A percentile compares a stretch with the other conserved stretches of the same genome.
Conservation (phyloP, 1,140 invertebrate genomes). For the Epicauta chinensis region DNA sequence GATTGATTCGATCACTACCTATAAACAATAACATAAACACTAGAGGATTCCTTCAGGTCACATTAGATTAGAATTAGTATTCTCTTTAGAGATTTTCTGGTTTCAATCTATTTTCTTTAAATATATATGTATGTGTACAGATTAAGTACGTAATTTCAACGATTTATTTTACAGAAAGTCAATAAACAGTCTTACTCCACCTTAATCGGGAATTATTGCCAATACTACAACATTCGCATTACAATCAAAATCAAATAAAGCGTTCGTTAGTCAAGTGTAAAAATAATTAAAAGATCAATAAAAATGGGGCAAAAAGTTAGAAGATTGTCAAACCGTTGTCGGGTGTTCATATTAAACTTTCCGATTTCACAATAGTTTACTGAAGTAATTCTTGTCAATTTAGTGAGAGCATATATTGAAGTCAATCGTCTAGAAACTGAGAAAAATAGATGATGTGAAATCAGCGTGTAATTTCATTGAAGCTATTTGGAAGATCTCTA, state of each 20-base stretch:
- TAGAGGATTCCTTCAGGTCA: slow-evolving; percentile 23
- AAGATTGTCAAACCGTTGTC: too few relatives aligned
- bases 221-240: too few relatives aligned
- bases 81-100: neutral
- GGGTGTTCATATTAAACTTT: too few relatives aligned
- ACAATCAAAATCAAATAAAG: too few relatives aligned
- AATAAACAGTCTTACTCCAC: neutral
- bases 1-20: slow-evolving; percentile 16
- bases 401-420: slow-evolving; percentile 7
- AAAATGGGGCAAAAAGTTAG: too few relatives aligned
- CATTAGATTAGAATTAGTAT: slow-evolving; percentile 21
- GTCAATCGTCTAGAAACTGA: slow-evolving; percentile 21
- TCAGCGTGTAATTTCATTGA: slow-evolving; percentile 26
- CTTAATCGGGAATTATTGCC: neutral
- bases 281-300: too few relatives aligned
- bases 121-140: neutral
- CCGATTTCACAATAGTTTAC: neutral
- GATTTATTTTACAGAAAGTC: neutral
- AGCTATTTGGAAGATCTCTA: slow-evolving; percentile 19
- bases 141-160: too few relatives aligned
- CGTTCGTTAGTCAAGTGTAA: too few relatives aligned
- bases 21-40: slow-evolving; percentile 16
- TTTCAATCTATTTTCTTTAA: neutral
- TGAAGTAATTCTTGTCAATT: neutral
- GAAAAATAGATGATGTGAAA: slow-evolving; percentile 24